A percentile compares a stretch with the other conserved stretches of the same genome.
Conservation (phyloP, 1,140 invertebrate genomes). For the Portunus trituberculatus region DNA sequence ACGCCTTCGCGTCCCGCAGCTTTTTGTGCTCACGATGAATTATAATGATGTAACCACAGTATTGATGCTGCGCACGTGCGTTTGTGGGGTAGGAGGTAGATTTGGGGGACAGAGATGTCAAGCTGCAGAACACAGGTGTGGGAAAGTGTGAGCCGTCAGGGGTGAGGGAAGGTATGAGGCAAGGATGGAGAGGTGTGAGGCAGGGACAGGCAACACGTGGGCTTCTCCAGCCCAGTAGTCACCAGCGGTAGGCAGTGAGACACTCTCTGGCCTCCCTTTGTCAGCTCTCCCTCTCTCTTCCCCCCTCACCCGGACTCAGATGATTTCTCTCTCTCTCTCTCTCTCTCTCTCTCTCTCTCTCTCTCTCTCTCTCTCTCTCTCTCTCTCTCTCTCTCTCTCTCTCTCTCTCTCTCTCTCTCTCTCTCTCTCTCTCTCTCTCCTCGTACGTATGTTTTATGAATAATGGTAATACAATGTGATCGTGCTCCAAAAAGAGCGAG, state of each 20-base stretch:
- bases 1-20: no score
- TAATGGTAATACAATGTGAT: neutral
- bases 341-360: slow-evolving; percentile 56
- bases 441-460: slow-evolving; percentile 5
- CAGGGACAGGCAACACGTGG: slow-evolving; percentile 41
- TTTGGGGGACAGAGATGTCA: neutral
- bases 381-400: neutral
- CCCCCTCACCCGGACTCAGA: neutral
- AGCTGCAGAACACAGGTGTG: neutral
- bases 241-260: neutral
- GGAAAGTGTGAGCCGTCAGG: neutral
- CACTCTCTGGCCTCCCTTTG: slow-evolving; percentile 18
- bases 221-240: slow-evolving; percentile 4
- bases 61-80: no score
- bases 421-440: slow-evolving; percentile 35
- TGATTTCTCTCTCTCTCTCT: neutral
- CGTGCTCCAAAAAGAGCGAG: neutral
- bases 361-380: neutral
- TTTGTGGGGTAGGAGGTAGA: neutral
- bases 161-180: neutral
- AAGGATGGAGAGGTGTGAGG: neutral
- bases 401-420: slow-evolving; percentile 37
- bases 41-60: no score
- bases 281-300: neutral
- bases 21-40: no score